phyloP scores from a whole-genome alignment of 2,113 vertebrate species.

The Poeciliopsis occidentalis region DNA sequence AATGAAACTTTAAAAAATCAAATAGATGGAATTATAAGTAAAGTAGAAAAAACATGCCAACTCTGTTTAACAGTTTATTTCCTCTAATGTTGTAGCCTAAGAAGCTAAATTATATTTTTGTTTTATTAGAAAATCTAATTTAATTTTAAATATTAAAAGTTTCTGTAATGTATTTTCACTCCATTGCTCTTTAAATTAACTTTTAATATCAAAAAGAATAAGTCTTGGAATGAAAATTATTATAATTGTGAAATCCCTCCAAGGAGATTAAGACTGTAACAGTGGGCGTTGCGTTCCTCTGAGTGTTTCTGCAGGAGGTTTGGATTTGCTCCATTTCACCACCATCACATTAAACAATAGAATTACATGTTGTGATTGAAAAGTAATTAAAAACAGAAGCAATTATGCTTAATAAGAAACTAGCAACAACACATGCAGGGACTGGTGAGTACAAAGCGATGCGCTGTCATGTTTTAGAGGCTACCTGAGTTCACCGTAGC shows the following conservation, averaged over 20 bases:
- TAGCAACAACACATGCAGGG: background rate
- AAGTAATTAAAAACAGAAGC: constrained; percentile 33
- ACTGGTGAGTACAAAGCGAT: background rate
- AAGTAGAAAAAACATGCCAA: no score
- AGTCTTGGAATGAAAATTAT: background rate
- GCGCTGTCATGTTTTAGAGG: constrained; percentile 7
- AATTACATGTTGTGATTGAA: constrained; percentile 30
- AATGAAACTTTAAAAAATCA: no score
- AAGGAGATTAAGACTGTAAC: background rate
- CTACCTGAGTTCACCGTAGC: constrained; percentile 38
- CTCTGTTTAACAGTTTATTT: no score
- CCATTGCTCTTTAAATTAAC: background rate
- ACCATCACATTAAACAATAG: background rate
- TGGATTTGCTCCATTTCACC: background rate
- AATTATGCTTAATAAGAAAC: constrained; percentile 10
- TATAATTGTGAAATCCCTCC: background rate
- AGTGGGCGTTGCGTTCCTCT: background rate
- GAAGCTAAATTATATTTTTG: no score
- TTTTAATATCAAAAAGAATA: background rate
- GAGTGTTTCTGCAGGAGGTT: background rate
- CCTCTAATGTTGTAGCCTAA: no score
- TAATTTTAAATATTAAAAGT: no score
- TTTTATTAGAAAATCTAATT: no score
- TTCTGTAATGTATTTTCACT: no score
- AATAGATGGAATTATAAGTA: no score